phyloP scores from a whole-genome alignment of 2,113 vertebrate genomes.

The Calyptomena viridis region DNA sequence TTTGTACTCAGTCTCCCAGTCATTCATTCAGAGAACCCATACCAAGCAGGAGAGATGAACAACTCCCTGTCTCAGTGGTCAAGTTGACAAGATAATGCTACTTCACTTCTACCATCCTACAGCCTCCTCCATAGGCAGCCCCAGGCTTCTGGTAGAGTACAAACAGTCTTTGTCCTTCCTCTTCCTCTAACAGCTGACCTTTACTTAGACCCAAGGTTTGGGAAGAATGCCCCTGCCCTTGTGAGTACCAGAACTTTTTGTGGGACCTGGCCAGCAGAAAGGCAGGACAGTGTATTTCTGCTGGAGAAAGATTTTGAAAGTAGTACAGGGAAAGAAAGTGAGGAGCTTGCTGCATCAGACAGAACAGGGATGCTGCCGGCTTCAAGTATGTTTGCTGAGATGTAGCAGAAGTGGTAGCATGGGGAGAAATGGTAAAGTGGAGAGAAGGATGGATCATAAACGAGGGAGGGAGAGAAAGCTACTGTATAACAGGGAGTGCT shows the following conservation, averaged over 20 bases:
- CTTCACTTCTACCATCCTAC: not conserved
- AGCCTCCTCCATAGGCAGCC: not conserved
- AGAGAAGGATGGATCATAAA: not conserved
- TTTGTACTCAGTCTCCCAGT: not conserved
- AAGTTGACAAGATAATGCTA: not conserved
- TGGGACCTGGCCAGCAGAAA: not conserved
- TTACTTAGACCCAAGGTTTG: not conserved
- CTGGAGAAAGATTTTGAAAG: not conserved
- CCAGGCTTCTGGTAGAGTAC: not conserved
- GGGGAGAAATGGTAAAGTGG: not conserved
- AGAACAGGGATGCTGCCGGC: not conserved
- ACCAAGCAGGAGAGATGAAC: not conserved
- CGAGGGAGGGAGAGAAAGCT: not conserved
- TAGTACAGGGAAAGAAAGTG: not conserved
- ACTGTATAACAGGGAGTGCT: not conserved
- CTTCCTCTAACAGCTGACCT: not conserved
- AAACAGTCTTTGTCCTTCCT: not conserved
- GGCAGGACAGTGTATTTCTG: not conserved
- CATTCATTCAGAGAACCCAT: not conserved
- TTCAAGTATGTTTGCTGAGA: not conserved
- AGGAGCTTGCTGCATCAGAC: not conserved
- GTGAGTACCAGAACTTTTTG: not conserved
- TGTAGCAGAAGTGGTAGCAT: not conserved
- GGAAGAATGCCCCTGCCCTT: not conserved
- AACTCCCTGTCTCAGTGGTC: not conserved